A percentile compares a stretch with the other conserved stretches of the same genome.
Evolutionary conservation across 2,113 vertebrate species (phyloP).

Genomic region (Lethenteron reissneri): DNA sequence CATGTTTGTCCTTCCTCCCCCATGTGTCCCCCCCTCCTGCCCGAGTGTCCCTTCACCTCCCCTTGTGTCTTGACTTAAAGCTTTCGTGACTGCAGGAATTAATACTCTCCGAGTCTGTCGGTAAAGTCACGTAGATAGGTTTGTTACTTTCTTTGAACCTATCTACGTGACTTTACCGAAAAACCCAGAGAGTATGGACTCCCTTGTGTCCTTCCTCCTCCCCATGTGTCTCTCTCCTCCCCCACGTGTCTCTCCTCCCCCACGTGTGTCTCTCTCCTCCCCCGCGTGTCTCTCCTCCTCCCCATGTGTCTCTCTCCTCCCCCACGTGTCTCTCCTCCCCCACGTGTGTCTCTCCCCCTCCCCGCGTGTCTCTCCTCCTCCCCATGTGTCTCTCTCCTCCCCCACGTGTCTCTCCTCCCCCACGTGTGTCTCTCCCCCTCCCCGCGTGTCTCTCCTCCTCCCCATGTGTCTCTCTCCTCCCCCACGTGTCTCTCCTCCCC

Average conservation of each 20-base stretch:
- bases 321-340: not conserved
- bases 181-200: no score
- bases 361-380: not conserved
- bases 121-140: no score
- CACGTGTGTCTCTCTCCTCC: not conserved
- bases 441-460: not conserved
- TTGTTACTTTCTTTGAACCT: no score
- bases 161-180: no score
- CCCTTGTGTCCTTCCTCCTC: no score
- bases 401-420: not conserved
- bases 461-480: not conserved
- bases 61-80: no score
- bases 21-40: not conserved
- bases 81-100: no score
- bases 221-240: not conserved
- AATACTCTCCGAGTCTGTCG: no score
- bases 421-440: not conserved
- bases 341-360: not conserved
- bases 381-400: not conserved
- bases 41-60: not conserved
- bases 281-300: not conserved
- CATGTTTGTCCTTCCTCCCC: not conserved
- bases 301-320: not conserved
- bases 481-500: not conserved
- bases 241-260: not conserved